Evolutionary conservation across 2,113 vertebrate species (phyloP), one percentile per base, ranked within the genome.

Genomic region (Eptatretus burgeri): DNA sequence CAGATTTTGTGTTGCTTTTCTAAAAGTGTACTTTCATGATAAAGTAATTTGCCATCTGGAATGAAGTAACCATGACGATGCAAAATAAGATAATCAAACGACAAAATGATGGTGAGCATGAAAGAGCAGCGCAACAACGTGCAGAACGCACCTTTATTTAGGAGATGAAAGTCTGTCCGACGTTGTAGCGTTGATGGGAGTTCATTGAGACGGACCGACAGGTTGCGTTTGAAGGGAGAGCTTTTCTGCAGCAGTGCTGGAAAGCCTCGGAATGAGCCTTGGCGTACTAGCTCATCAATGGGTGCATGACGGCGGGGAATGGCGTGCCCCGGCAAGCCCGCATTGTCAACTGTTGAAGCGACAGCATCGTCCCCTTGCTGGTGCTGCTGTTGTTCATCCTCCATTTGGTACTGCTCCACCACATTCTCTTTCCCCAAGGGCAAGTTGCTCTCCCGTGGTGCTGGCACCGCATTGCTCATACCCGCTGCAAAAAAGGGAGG

Each of bases 221-320:
- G 71, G 65, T 94, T 86, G 12, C 91, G 79, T 68, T 98, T 98
- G 73, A 98, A 98, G 67, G 91, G 91, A 62, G 91, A 98, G 49
- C 85, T 93, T 76, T 93, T 95, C 75, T 94, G 84, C 72, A 84
- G 87, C 52, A 98, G 87, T 51, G 75, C 83, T 1, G 89, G 91
- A 74, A 98, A 98, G 67, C 85, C 91, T 63, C 82, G 76, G 77
- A 96, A 96, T 52, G 91, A 98, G 50, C 89, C 86, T 76, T 98
- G 91, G 49, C 91, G 77, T 68, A 85, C 86, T 51, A 98, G 79
- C 2, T 83, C 84, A 62, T 98, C 91, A 51, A 82, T 85, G 0
- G 89, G 84, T 1, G 91, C 85, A 8, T 98, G 91, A 50, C 86
- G 74, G 64, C 91, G 86, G 0, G 91, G 89, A 64, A 98, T 96